Evolutionary conservation across 2,113 vertebrate species (phyloP), one percentile per base, ranked within the genome.

Genomic region (Macaca fascicularis): DNA sequence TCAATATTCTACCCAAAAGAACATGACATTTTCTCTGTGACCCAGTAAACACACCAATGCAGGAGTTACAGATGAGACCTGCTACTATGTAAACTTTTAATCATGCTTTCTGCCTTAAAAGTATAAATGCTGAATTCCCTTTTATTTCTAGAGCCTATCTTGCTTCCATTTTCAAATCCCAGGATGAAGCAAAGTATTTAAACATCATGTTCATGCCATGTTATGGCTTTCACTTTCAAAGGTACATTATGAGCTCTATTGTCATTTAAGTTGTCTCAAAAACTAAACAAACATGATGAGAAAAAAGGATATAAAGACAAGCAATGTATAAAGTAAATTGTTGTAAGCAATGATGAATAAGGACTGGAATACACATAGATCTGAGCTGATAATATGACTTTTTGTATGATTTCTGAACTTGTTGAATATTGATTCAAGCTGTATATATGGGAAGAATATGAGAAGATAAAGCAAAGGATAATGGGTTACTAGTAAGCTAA

Each of bases 1-100:
- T 79, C 64, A 97, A 84, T 84, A 83, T 76, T 95, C 83, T 95
- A 32, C 69, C 82, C 22, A 78, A 85, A 93, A 93, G 45, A 95
- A 61, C 40, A 78, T 67, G 50, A 9, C 30, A 75, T 69, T 89
- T 87, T 83, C 43, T 20, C 79, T 76, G 25, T 67, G 75, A 92
- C 16, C 35, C 30, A 38, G 35, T 22, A 27, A 82, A 19, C 40
- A 43, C 2, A 70, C 10, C 43, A 75, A 48, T 35, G 87, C 0
- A 83, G n/a, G 32, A 72, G 64, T 80, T 92, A 95, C 78, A 93
- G 30, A 84, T 55, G 25, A 97, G 25, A 87, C 3, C 2, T 86
- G 9, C 67, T 23, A 45, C 61, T 12, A 12, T 86, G 59, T 48
- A 84, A 95, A 86, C 16, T 70, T 64, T 93, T 76, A 94, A 70